Evolutionary conservation across 1,140 invertebrate species (phyloP), one percentile per base, ranked within the genome.

Genomic region (Trissolcus basalis): DNA sequence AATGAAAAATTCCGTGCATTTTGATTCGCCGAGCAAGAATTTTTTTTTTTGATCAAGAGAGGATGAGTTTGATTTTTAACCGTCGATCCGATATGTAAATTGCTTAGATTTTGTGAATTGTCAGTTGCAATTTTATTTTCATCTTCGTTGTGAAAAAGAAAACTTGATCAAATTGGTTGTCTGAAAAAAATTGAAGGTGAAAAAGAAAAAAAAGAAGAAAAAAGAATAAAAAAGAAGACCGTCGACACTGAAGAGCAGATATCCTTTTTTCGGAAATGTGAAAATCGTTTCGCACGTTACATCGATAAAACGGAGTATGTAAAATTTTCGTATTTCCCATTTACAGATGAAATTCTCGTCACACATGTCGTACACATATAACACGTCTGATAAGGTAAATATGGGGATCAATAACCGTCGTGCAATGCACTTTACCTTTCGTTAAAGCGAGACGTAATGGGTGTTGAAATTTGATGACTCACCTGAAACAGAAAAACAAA

Each of bases 401-500:
- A 58, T 27, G 36, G 35, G 27, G 35, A 58, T 51, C 64, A 51
- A 68, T 68, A 58, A 51, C 50, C 27, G 54, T 44, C 53, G 41
- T 53, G 12, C 14, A 7, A 55, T 33, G 35, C 14, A 39, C 36
- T 49, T 69, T 49, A 59, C 55, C 32, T 48, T 39, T 59, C 33
- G 1, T 36, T 8, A n/a, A 5, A 10, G 4, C 1, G 45, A 36
- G 4, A 36, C 48, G 36, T 12, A 41, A 43, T 32, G 39, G 33
- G 12, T 8, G n/a, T 32, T 14, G 45, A 32, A 14, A 53, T 39
- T 47, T 13, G 14, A 9, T 5, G 14, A 53, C 65, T 69, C 50
- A 69, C 65, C 65, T 69, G 33, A 11, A 69, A 69, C 48, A 60
- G 16, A 56, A 13, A 44, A 44, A 13, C 12, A 44, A 44, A 14